Percentiles rank a stretch among this genome's conserved stretches.
Evolutionary conservation across 1,140 invertebrate genomes (phyloP).

Genomic region (Andrena cerasifolii): DNA sequence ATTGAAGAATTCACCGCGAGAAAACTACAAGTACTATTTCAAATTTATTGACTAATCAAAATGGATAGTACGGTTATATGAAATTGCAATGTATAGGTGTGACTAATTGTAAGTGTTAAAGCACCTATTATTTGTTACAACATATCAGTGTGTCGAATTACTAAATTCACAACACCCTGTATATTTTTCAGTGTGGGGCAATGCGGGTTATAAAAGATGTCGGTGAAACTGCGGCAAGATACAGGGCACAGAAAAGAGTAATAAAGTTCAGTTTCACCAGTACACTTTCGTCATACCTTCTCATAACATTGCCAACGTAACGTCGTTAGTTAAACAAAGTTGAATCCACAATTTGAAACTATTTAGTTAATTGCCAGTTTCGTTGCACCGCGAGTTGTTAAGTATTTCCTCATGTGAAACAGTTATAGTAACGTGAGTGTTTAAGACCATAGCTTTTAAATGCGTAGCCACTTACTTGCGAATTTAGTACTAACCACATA

Average conservation of each 20-base stretch:
- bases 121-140: too few relatives aligned
- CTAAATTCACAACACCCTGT: too few relatives aligned
- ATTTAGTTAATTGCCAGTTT: constrained; percentile 25
- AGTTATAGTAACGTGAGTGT: background rate
- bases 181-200: background rate
- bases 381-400: background rate
- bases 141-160: too few relatives aligned
- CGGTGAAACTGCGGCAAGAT: constrained; percentile 9
- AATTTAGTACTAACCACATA: too few relatives aligned
- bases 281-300: constrained; percentile 26
- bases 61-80: too few relatives aligned
- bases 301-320: constrained; percentile 7
- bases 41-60: too few relatives aligned
- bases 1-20: too few relatives aligned
- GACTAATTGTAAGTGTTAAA: too few relatives aligned
- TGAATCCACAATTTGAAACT: background rate
- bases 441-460: background rate
- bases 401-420: background rate
- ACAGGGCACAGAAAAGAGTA: constrained; percentile 1
- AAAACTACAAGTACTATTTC: too few relatives aligned
- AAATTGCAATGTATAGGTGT: too few relatives aligned
- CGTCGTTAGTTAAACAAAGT: constrained; percentile 35
- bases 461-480: background rate
- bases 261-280: constrained; percentile 43
- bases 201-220: constrained; percentile 16